Evolutionary conservation across 2,113 vertebrate genomes (phyloP).

Genomic region (Triplophysa dalaica): DNA sequence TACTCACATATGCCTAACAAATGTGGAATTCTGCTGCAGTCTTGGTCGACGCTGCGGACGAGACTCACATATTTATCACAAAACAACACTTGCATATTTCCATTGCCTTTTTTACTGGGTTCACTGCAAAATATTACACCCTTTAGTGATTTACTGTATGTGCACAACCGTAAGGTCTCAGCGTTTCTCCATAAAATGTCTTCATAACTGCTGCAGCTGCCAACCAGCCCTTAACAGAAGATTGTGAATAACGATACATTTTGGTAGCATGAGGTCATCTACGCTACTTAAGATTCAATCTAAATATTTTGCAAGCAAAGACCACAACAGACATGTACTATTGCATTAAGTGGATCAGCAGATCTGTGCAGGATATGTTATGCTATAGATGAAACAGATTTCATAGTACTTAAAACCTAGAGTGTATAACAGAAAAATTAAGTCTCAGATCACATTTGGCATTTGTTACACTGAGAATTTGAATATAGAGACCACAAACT

Average conservation of each 20-base stretch:
- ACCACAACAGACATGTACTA: background rate
- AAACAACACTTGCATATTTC: slow-evolving; percentile 27
- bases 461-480: slow-evolving; percentile 34
- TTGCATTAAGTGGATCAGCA: no score
- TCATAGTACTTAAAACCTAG: background rate
- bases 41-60: slow-evolving; percentile 44
- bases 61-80: slow-evolving; percentile 34
- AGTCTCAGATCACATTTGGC: slow-evolving; percentile 33
- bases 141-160: background rate
- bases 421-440: background rate
- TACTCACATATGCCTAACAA: slow-evolving; percentile 56
- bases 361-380: background rate
- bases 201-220: background rate
- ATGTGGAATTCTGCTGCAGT: slow-evolving; percentile 55
- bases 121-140: background rate
- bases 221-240: background rate
- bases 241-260: background rate
- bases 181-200: slow-evolving; percentile 1
- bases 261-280: background rate
- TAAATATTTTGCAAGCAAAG: background rate
- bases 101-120: slow-evolving; percentile 24
- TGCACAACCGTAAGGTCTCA: background rate
- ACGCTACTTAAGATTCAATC: background rate
- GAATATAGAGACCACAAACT: slow-evolving; percentile 17
- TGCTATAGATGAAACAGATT: background rate